These are phyloP conservation scores for Fulmarus glacialis DNA, from an alignment of 2,113 vertebrate genomes.

Conservation along the genomic window DNA sequence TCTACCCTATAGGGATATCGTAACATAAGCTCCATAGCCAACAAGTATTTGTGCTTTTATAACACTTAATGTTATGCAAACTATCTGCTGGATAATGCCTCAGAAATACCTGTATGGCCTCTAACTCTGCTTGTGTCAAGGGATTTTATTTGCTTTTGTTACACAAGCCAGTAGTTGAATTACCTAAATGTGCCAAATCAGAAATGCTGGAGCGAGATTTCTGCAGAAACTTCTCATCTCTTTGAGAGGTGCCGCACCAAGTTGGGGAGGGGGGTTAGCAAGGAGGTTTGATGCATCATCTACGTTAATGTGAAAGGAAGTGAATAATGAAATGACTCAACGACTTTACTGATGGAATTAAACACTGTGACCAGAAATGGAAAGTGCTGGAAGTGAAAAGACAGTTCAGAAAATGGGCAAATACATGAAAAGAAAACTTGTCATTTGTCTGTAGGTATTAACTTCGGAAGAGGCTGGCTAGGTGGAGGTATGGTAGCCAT, in stretches of 20 bases:
- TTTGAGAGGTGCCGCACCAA: not conserved
- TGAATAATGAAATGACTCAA: not conserved
- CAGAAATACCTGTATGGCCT: not conserved
- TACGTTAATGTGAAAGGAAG: not conserved
- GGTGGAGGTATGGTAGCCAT: not conserved
- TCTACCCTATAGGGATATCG: not conserved
- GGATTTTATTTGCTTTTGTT: not conserved
- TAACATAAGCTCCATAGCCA: not conserved
- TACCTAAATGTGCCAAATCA: not conserved
- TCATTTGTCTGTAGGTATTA: not conserved
- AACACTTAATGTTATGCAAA: not conserved
- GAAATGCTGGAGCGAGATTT: not conserved
- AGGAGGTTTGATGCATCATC: not conserved
- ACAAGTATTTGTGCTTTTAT: not conserved
- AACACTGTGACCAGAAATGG: not conserved
- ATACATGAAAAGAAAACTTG: not conserved
- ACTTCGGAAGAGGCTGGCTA: not conserved
- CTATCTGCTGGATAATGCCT: not conserved
- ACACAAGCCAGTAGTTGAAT: not conserved
- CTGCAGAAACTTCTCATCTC: not conserved
- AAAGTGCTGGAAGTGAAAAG: not conserved
- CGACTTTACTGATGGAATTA: not conserved
- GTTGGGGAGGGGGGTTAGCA: not conserved
- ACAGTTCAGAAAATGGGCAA: not conserved
- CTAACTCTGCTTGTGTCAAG: not conserved